Evolutionary conservation across 2,113 vertebrate species (phyloP).

Genomic region (Lepus europaeus): DNA sequence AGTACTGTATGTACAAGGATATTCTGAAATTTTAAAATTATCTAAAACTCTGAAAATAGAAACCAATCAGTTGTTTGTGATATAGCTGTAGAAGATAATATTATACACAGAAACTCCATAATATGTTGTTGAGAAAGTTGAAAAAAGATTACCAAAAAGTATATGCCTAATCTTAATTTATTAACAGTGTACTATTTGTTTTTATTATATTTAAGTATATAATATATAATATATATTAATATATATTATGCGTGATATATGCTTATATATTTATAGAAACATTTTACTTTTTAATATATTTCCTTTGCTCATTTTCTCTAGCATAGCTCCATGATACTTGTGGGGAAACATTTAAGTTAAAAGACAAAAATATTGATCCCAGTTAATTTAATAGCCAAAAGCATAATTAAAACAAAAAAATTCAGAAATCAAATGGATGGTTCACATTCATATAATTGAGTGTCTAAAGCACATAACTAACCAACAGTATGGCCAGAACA

Average conservation of each 20-base stretch:
- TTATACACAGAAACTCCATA: not conserved
- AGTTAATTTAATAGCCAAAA: not conserved
- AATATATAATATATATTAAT: too few species aligned
- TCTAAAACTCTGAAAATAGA: not conserved
- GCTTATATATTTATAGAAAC: not conserved
- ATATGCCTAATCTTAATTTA: not conserved
- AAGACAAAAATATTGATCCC: not conserved
- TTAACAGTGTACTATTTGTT: not conserved
- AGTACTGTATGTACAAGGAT: not conserved
- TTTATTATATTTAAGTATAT: not conserved
- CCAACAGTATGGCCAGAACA: not conserved
- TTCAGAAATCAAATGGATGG: constrained; percentile 16
- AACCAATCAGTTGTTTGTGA: not conserved
- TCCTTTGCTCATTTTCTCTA: not conserved
- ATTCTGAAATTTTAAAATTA: constrained; percentile 39
- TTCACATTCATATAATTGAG: not conserved
- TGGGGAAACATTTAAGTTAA: not conserved
- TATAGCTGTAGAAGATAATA: not conserved
- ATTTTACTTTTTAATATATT: not conserved
- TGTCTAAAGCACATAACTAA: constrained; percentile 3
- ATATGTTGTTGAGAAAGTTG: not conserved
- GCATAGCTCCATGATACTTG: not conserved
- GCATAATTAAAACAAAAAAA: not conserved
- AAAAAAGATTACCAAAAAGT: not conserved
- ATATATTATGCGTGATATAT: too few species aligned